A percentile compares a stretch with the other conserved stretches of the same genome.
These are phyloP conservation scores for Scaptomyza caliginosa DNA, from an alignment of 2,888 invertebrate genomes.

Conservation along the genomic window DNA sequence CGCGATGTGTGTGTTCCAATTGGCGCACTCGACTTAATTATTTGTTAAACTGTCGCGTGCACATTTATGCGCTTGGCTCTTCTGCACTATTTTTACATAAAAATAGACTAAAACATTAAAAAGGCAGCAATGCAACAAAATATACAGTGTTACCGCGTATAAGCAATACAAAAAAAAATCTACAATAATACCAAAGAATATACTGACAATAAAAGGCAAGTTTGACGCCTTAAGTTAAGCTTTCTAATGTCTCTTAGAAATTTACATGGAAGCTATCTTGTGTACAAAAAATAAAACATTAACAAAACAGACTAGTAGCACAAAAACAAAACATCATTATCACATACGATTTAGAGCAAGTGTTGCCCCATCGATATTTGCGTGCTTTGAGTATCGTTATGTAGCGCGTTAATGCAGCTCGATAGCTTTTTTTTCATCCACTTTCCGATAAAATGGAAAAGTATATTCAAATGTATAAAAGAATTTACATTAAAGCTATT, in stretches of 20 bases:
- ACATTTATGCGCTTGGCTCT: constrained; percentile 33
- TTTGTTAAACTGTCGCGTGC: constrained; percentile 12
- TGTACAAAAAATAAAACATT: not conserved
- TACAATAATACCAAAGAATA: constrained; percentile 13
- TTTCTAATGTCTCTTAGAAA: not conserved
- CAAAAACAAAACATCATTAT: not conserved
- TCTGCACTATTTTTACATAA: constrained; percentile 36
- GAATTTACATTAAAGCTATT: not conserved
- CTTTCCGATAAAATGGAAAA: not conserved
- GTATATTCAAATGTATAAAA: not conserved
- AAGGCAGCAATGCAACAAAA: constrained; percentile 53
- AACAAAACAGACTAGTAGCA: not conserved
- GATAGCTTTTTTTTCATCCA: not conserved
- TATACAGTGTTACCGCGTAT: constrained; percentile 35
- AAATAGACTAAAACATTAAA: constrained; percentile 56
- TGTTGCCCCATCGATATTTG: not conserved
- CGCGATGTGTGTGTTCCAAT: constrained; percentile 10
- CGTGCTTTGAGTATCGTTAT: not conserved
- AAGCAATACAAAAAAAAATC: not conserved
- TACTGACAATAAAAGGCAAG: not conserved
- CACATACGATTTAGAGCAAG: too few species aligned
- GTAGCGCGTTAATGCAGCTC: not conserved
- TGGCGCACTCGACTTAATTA: constrained; percentile 26
- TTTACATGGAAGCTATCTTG: not conserved
- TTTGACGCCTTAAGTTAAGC: not conserved